Percentiles rank a stretch among this genome's conserved stretches.
Conservation (phyloP, 2,113 vertebrate species). For the Sinosuthora webbiana region DNA sequence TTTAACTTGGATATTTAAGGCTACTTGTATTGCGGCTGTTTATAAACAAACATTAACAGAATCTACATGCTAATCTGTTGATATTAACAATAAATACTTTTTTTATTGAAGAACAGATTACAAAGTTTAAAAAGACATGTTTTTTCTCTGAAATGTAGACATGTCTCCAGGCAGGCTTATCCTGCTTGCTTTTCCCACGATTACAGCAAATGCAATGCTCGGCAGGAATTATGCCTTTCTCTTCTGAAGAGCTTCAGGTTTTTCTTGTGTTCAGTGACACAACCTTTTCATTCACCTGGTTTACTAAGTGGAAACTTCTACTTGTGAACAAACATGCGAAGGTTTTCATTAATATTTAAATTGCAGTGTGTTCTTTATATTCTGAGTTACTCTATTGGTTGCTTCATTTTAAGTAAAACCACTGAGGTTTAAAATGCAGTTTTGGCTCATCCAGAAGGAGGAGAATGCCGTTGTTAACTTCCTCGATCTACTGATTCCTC, state of each 20-base stretch:
- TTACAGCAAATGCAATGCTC: not conserved
- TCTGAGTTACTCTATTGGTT: not conserved
- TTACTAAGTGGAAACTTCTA: not conserved
- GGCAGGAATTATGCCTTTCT: not conserved
- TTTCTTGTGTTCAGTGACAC: not conserved
- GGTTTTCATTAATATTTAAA: not conserved
- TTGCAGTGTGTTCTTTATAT: not conserved
- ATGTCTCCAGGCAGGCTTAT: slow-evolving; percentile 61
- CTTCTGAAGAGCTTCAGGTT: not conserved
- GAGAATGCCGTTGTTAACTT: not conserved
- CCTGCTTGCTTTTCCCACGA: slow-evolving; percentile 25
- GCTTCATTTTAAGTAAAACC: not conserved
- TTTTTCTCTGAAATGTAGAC: slow-evolving; percentile 44
- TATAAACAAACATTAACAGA: slow-evolving; percentile 23
- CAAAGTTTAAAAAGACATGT: not conserved
- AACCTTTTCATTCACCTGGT: not conserved
- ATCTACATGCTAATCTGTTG: slow-evolving; percentile 34
- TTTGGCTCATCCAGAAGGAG: not conserved
- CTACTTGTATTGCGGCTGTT: not conserved
- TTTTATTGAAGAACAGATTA: slow-evolving; percentile 45
- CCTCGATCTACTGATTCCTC: not conserved
- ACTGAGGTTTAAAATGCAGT: not conserved
- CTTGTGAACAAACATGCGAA: not conserved
- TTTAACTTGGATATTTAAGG: not conserved
- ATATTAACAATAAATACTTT: slow-evolving; percentile 56